phyloP scores from a whole-genome alignment of 2,113 vertebrate species.

The Phylloscopus trochiloides region DNA sequence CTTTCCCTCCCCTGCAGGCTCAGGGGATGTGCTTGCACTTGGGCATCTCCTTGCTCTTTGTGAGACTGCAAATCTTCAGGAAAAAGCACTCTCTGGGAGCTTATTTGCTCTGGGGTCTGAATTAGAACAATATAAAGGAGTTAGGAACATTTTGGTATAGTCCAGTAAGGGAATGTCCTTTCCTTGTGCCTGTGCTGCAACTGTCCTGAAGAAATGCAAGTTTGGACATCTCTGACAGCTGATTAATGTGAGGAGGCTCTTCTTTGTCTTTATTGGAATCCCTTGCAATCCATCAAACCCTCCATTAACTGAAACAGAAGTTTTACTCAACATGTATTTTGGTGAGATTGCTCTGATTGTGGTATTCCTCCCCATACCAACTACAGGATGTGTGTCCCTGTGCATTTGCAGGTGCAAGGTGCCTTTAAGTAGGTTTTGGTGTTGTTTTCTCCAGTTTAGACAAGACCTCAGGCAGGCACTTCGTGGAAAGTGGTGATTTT shows the following conservation, averaged over 20 bases:
- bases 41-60: neutral
- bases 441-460: neutral
- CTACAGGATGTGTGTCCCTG: no score
- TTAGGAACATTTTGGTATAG: neutral
- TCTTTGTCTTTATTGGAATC: neutral
- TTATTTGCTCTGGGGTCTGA: neutral
- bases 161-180: neutral
- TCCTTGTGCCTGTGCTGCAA: neutral
- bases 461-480: neutral
- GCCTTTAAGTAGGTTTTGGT: neutral
- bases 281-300: neutral
- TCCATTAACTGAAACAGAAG: neutral
- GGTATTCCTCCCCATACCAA: rapidly evolving
- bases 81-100: neutral
- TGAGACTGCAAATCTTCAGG: neutral
- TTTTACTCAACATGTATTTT: neutral
- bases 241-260: neutral
- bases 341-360: neutral
- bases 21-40: neutral
- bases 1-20: neutral
- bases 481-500: neutral
- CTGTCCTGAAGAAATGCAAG: neutral
- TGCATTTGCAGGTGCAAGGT: neutral
- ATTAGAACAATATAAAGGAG: neutral
- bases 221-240: neutral